Conservation (phyloP, 2,113 vertebrate species). For the Calypte anna region DNA sequence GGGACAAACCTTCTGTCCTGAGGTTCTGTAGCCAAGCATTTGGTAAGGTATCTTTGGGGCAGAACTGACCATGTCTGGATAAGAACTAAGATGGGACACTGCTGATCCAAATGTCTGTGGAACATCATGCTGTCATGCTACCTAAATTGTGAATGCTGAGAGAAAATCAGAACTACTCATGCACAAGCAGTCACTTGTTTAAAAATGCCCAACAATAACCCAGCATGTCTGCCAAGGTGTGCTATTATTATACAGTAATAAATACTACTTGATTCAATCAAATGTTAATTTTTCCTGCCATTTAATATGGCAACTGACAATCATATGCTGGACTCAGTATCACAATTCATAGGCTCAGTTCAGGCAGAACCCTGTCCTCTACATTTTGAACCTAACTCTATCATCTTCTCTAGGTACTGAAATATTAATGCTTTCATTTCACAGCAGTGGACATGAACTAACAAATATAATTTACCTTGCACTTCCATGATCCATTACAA, state of each 20-base stretch:
- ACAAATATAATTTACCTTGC: not conserved
- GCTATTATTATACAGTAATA: conserved; percentile 51
- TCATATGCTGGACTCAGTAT: not conserved
- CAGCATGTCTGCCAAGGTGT: not conserved
- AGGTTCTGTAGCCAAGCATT: not conserved
- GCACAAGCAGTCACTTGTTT: not conserved
- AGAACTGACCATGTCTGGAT: not conserved
- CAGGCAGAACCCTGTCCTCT: conserved; percentile 69
- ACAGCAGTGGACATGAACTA: not conserved
- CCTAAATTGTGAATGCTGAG: not conserved
- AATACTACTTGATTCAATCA: conserved; percentile 37
- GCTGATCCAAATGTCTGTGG: not conserved
- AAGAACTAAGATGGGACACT: not conserved
- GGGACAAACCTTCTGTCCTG: not conserved
- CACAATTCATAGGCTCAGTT: conserved; percentile 60
- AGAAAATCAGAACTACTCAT: not conserved
- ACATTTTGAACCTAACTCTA: conserved; percentile 21
- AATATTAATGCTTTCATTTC: conserved; percentile 10
- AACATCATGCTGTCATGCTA: not conserved
- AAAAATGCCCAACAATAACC: not conserved
- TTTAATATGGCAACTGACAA: not conserved
- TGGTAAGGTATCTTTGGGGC: not conserved
- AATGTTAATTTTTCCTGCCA: not conserved
- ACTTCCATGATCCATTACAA: not conserved
- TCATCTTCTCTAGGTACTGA: not conserved